These are phyloP conservation scores for Leptopilina syphax DNA, from an alignment of 2,888 invertebrate genomes.

Conservation along the genomic window DNA sequence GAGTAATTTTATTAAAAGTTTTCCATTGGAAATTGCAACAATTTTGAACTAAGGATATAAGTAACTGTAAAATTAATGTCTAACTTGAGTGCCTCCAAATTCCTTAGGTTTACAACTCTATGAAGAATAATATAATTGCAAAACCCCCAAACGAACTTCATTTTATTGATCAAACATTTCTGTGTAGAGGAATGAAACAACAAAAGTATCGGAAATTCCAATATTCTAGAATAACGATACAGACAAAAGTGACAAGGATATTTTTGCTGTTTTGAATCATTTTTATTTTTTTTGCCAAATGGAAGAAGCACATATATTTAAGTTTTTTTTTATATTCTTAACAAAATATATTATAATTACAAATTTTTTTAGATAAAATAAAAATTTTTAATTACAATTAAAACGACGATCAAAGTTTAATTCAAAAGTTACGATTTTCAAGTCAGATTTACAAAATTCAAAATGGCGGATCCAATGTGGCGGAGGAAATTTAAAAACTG, in stretches of 20 bases:
- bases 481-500: no score
- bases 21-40: background rate
- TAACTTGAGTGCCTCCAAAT: background rate
- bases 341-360: no score
- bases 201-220: background rate
- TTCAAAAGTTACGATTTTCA: no score
- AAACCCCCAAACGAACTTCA: conserved; percentile 7
- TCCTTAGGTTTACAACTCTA: background rate
- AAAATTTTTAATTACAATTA: no score
- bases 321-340: background rate
- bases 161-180: conserved; percentile 51
- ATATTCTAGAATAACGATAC: no score
- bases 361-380: no score
- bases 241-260: no score
- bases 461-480: no score
- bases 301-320: no score
- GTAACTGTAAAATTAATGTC: background rate
- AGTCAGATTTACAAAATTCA: no score
- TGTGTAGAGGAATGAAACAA: conserved; percentile 44
- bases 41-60: background rate
- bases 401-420: no score
- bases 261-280: no score
- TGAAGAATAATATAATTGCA: background rate
- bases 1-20: background rate
- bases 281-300: background rate